Evolutionary conservation across 2,797 vertebrate genomes (phyloP), one percentile per base, ranked within the genome.

Genomic region (Alfaro cultratus): DNA sequence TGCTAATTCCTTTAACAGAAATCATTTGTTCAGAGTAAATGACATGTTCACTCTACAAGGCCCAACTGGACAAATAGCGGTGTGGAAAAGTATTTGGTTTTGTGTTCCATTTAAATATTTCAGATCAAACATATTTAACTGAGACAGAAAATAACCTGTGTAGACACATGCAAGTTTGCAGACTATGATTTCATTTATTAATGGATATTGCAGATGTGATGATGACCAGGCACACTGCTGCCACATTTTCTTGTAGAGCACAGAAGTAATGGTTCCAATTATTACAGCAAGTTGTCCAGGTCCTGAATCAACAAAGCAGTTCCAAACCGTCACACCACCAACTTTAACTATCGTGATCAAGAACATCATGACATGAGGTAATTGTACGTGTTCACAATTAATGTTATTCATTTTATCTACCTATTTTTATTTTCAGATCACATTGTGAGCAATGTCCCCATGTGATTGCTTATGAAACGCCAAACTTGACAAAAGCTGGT

Each of bases 21-120:
- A 78, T 68, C 0, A 71, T 67, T 62, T 53, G 43, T 74, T 77
- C 16, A 84, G 72, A 78, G 73, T 29, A 47, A 82, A 75, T 62
- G 1, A 16, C 73, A 43, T 26, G 73, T 73, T 79, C 12, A 51
- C 49, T 83, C 68, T 60, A 57, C 47, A 60, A 46, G 15, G 71
- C 9, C 12, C 53, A 60, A 26, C 64, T 45, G 18, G 18, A 68
- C 21, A 34, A 39, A 11, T 18, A 53, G 64, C 6, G 4, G 8
- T 10, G 34, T 36, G 18, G 16, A 23, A 23, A 64, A 18, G 62
- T 67, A 34, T 34, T 31, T 62, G 29, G 11, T 23, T 68, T 68
- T 41, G 23, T 68, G 36, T 41, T 5, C 21, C 21, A 12, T 23
- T 41, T 39, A 68, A 68, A 57, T 53, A 53, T 53, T 26, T 26